Percentiles rank a stretch among this genome's conserved stretches.
phyloP scores from a whole-genome alignment of 2,797 vertebrate species.

The Rhinatrema bivittatum region DNA sequence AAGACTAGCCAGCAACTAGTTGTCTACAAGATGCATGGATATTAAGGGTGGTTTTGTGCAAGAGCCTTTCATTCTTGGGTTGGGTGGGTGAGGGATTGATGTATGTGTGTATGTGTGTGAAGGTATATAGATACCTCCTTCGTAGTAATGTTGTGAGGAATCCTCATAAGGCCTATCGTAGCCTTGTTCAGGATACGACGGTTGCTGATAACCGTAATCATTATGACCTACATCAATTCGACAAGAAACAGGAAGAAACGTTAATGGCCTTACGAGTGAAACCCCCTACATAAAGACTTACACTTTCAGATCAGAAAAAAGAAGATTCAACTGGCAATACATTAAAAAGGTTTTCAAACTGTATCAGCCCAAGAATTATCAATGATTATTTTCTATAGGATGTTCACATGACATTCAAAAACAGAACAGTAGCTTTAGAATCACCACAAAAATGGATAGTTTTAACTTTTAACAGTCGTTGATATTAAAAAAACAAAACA shows the following conservation, averaged over 20 bases:
- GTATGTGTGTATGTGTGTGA: constrained; percentile 61
- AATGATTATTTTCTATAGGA: constrained; percentile 46
- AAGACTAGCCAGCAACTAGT: constrained; percentile 60
- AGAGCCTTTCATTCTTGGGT: constrained; percentile 39
- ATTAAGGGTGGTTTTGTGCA: constrained; percentile 47
- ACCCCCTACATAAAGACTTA: constrained; percentile 57
- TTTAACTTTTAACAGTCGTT: constrained; percentile 44
- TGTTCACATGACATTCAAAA: constrained; percentile 42
- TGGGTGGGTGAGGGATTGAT: constrained; percentile 41
- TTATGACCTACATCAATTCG: constrained; percentile 79
- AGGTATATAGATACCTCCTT: constrained; percentile 79
- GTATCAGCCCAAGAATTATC: constrained; percentile 57
- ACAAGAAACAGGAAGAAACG: constrained; percentile 76
- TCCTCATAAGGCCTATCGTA: constrained; percentile 84
- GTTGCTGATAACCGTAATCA: constrained; percentile 79
- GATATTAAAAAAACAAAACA: constrained; percentile 8
- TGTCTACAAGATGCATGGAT: constrained; percentile 54
- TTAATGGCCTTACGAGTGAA: constrained; percentile 72
- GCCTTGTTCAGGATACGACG: constrained; percentile 79
- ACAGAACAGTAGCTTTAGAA: constrained; percentile 40
- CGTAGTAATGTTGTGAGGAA: constrained; percentile 75
- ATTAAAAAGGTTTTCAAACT: constrained; percentile 55
- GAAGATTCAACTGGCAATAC: constrained; percentile 62
- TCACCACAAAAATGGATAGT: constrained; percentile 44
- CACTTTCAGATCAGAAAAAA: constrained; percentile 62